These are phyloP conservation scores for Ceramica pisi DNA, from an alignment of 2,888 invertebrate species.

Conservation along the genomic window DNA sequence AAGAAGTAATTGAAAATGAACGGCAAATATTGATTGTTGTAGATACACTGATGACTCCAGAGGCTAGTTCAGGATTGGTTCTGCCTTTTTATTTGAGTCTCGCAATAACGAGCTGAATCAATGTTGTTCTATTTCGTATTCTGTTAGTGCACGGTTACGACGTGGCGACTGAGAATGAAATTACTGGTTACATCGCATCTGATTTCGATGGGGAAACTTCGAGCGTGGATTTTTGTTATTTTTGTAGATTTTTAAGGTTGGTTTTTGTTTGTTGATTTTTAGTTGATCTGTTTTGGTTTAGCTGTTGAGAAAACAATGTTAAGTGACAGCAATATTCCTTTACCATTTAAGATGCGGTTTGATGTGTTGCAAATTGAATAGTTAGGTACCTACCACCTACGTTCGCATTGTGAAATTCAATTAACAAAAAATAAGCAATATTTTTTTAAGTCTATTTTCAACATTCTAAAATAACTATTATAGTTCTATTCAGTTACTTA, in stretches of 20 bases:
- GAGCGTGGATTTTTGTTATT: conserved; percentile 13
- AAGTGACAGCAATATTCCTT: not conserved
- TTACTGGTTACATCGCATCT: conserved; percentile 69
- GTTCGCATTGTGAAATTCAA: too few species aligned
- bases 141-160: conserved; percentile 68
- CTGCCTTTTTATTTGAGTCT: conserved; percentile 68
- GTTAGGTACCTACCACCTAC: too few species aligned
- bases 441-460: too few species aligned
- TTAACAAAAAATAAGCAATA: too few species aligned
- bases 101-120: conserved; percentile 78
- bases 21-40: conserved; percentile 45
- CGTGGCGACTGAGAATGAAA: conserved; percentile 74
- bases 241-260: not conserved
- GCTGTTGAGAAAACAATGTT: not conserved
- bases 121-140: conserved; percentile 80
- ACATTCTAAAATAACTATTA: too few species aligned
- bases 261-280: not conserved
- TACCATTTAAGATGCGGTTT: too few species aligned
- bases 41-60: conserved; percentile 53
- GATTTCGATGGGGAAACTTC: conserved; percentile 33
- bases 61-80: conserved; percentile 53
- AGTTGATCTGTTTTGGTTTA: not conserved
- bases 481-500: too few species aligned
- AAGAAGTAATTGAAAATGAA: conserved; percentile 34
- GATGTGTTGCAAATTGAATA: too few species aligned